These are phyloP conservation scores for Macroglossus sobrinus DNA, from an alignment of 2,113 vertebrate species.

Conservation along the genomic window DNA sequence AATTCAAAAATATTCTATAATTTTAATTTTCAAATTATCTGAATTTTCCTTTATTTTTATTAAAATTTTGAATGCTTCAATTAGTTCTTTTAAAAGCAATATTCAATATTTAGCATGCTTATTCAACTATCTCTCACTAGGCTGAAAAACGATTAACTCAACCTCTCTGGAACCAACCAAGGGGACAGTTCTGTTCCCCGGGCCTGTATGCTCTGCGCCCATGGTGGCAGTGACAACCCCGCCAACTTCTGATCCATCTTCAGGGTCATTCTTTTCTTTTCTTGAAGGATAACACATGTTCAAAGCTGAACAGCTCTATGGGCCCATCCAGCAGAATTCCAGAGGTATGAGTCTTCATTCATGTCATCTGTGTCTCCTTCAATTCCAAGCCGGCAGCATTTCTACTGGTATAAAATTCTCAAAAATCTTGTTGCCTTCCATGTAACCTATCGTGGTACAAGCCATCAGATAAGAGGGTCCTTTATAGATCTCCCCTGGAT, in stretches of 20 bases:
- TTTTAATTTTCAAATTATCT: neutral
- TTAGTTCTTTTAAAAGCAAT: constrained; percentile 9
- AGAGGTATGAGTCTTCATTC: neutral
- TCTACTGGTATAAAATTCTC: neutral
- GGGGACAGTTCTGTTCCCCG: neutral
- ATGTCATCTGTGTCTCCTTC: neutral
- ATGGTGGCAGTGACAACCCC: neutral
- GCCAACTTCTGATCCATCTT: neutral
- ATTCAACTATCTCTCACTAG: neutral
- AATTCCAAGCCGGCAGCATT: neutral
- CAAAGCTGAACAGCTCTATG: neutral
- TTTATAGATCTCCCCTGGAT: neutral
- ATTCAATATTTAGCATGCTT: neutral
- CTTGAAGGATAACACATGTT: neutral
- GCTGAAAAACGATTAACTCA: neutral
- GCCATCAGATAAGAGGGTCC: neutral
- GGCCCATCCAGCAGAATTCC: neutral
- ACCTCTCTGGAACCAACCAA: neutral
- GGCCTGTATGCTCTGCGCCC: neutral
- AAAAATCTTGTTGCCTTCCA: neutral
- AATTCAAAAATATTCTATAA: neutral
- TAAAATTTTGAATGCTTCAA: neutral
- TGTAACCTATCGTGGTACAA: neutral
- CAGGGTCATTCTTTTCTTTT: neutral
- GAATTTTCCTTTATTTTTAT: neutral